phyloP scores from a whole-genome alignment of 2,888 invertebrate genomes.

The Dichetophora obliterata region DNA sequence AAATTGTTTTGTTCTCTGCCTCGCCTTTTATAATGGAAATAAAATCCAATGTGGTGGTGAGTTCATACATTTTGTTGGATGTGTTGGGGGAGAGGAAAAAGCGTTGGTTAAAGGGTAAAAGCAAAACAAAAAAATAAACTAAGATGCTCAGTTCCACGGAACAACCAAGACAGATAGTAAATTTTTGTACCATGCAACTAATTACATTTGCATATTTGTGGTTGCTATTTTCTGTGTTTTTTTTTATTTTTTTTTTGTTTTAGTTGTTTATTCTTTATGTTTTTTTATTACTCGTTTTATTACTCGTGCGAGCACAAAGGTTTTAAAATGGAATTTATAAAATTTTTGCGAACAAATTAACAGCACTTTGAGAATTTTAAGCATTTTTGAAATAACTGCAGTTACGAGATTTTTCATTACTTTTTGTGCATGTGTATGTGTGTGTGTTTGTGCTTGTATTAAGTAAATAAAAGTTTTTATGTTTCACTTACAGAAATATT shows the following conservation, averaged over 20 bases:
- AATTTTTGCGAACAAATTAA: neutral
- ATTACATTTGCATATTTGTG: conserved; percentile 68
- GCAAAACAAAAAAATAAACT: no score
- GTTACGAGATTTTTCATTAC: neutral
- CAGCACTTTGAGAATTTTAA: neutral
- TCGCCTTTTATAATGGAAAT: conserved; percentile 57
- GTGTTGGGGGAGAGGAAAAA: no score
- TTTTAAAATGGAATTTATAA: neutral
- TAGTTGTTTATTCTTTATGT: neutral
- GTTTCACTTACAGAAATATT: neutral
- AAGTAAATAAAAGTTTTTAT: neutral
- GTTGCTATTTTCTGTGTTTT: conserved; percentile 42
- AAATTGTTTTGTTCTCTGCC: conserved; percentile 61
- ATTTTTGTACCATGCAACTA: conserved; percentile 62
- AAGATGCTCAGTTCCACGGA: neutral
- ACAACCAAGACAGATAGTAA: conserved; percentile 44
- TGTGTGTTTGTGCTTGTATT: neutral
- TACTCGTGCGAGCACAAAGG: neutral
- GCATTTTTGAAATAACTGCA: neutral
- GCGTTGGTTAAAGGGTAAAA: no score
- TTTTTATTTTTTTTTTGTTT: conserved; percentile 52
- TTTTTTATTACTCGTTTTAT: neutral
- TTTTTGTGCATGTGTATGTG: neutral
- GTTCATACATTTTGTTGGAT: conserved; percentile 6
- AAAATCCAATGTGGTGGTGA: conserved; percentile 15